These are phyloP conservation scores for Catocala sponsa DNA, from an alignment of 2,888 invertebrate genomes.

Conservation along the genomic window DNA sequence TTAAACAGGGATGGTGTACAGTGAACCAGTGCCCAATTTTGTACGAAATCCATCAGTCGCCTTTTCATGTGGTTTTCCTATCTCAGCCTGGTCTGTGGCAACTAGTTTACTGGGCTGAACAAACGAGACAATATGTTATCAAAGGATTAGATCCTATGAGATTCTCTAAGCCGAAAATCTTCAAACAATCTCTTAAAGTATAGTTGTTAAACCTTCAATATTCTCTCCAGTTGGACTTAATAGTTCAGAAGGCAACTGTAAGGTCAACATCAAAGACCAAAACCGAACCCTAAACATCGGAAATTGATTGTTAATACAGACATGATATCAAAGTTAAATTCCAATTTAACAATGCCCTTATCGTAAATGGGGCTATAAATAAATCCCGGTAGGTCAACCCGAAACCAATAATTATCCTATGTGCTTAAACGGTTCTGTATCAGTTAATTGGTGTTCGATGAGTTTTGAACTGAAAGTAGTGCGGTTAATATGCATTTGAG, in stretches of 20 bases:
- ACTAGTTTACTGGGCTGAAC: no score
- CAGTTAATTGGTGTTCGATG: conserved; percentile 36
- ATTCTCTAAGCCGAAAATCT: no score
- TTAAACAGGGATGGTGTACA: no score
- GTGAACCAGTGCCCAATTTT: no score
- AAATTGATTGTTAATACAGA: conserved; percentile 69
- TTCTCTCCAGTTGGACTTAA: conserved; percentile 1
- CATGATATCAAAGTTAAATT: conserved; percentile 60
- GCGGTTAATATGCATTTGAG: conserved; percentile 6
- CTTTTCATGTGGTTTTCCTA: no score
- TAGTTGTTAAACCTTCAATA: neutral
- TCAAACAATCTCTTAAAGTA: no score
- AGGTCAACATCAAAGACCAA: conserved; percentile 27
- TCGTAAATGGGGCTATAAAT: conserved; percentile 52
- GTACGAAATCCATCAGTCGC: no score
- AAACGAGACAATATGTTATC: no score
- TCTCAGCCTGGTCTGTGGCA: no score
- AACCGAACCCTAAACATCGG: conserved; percentile 52
- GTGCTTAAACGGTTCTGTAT: conserved; percentile 39
- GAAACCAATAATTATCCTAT: conserved; percentile 44
- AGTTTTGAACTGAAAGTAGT: conserved; percentile 34
- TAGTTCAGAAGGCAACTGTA: conserved; percentile 13
- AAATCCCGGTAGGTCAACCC: conserved; percentile 44
- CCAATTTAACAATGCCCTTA: conserved; percentile 54
- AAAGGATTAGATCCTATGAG: no score